Conservation (phyloP, 2,113 vertebrate species). For the Pipa parva region DNA sequence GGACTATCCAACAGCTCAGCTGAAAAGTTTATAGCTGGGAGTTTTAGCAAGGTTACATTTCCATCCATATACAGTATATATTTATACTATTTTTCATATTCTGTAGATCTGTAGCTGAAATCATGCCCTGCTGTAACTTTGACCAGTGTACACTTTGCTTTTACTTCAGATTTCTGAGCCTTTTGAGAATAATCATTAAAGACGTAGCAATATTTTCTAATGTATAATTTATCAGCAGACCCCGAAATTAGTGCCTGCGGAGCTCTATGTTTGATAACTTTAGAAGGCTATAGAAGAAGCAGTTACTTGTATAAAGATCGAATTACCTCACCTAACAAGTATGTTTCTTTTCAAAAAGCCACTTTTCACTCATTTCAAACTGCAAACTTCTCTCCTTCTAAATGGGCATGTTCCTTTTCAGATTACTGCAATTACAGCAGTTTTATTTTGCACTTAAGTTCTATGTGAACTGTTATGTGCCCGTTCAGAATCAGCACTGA, state of each 20-base stretch:
- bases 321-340: constrained; percentile 25
- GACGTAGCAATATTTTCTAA: constrained; percentile 42
- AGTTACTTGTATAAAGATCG: constrained; percentile 26
- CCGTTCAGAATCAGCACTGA: not conserved
- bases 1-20: not conserved
- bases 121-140: constrained; percentile 24
- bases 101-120: not conserved
- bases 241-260: constrained; percentile 32
- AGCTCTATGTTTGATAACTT: constrained; percentile 16
- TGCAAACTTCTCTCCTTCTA: constrained; percentile 29
- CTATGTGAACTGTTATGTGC: not conserved
- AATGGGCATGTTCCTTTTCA: not conserved
- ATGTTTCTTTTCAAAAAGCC: constrained; percentile 11
- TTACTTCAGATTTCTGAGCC: constrained; percentile 35
- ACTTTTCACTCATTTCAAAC: constrained; percentile 35
- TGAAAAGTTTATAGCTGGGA: constrained; percentile 6
- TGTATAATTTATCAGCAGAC: constrained; percentile 43
- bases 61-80: not conserved
- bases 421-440: constrained; percentile 6
- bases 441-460: constrained; percentile 23
- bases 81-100: not conserved
- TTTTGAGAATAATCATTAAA: constrained; percentile 48
- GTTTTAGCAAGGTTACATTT: not conserved
- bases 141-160: constrained; percentile 46
- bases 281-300: constrained; percentile 13